Evolutionary conservation across 2,888 invertebrate genomes (phyloP).

Genomic region (Baronia brevicornis): DNA sequence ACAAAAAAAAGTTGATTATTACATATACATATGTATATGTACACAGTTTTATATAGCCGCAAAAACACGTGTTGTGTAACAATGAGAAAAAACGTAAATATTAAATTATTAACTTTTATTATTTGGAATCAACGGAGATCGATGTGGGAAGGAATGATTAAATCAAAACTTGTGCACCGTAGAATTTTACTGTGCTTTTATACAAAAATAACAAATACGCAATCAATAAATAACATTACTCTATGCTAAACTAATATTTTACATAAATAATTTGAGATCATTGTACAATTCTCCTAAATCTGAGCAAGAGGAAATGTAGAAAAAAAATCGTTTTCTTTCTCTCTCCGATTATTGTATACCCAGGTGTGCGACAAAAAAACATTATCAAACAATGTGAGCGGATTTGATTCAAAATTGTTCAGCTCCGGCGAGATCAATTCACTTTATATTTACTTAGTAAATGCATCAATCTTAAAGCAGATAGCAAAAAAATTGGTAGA

Average conservation of each 20-base stretch:
- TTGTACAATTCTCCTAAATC: conserved; percentile 49
- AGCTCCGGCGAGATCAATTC: conserved; percentile 43
- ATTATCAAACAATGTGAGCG: conserved; percentile 36
- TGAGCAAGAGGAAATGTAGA: conserved; percentile 22
- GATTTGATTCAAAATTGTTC: conserved; percentile 31
- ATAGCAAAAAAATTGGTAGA: no score
- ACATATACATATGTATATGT: conserved; percentile 5
- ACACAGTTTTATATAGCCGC: conserved; percentile 9
- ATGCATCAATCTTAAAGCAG: conserved; percentile 7
- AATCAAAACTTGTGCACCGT: conserved; percentile 20
- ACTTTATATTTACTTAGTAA: conserved; percentile 29
- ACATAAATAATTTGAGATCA: conserved; percentile 73
- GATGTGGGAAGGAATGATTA: conserved; percentile 32
- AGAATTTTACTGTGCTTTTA: conserved; percentile 26
- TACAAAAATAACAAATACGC: conserved; percentile 24
- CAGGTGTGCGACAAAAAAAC: conserved; percentile 56
- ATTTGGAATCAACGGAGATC: conserved; percentile 62
- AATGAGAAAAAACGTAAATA: no score
- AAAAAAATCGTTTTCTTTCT: conserved; percentile 28
- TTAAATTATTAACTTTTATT: no score
- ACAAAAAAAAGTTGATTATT: conserved; percentile 8
- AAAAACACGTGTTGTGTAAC: conserved; percentile 10
- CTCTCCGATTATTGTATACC: conserved; percentile 36
- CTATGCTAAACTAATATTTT: conserved; percentile 49
- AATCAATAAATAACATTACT: conserved; percentile 58